Evolutionary conservation across 2,888 invertebrate genomes (phyloP), one percentile per base, ranked within the genome.

Genomic region (Drosophila borborema): DNA sequence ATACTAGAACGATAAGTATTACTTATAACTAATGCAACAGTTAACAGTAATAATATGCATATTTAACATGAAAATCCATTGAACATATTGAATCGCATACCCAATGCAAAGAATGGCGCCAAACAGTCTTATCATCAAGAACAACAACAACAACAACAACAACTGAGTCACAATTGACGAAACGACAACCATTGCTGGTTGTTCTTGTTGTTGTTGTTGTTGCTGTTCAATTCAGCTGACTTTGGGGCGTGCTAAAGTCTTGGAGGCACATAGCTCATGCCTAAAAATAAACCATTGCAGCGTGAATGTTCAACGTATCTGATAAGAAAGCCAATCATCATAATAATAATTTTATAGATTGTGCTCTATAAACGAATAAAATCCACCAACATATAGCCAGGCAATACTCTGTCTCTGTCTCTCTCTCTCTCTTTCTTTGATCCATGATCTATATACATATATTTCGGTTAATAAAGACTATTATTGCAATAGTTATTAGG

Each of bases 281-380:
- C 89, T 86, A 86, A 81, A 86, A 86, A 86, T 86, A 86, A 82
- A 80, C 62, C 61, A 77, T 74, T 74, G 81, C 80, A 76, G 73
- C 71, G 71, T 71, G 71, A 77, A 63, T 70, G 72, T 55, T 65
- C 43, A 48, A 70, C 73, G 70, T 80, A 80, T 80, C 78, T 77
- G 80, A 80, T 80, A 80, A 80, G 81, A 74, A 71, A 77, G 72
- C 45, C 81, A 88, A 85, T 85, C 86, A 80, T 80, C 65, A 80
- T 86, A 86, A 85, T 88, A 86, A 86, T 89, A 86, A 86, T 81
- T 76, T 81, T 78, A 86, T 84, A 89, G 85, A 85, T 85, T 85
- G 85, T 67, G 82, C 61, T 68, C 76, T 69, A 89, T 86, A 84
- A 74, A 64, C 82, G 80, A 71, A 81, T 82, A 78, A 81, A 83